Conservation (phyloP, 2,888 invertebrate species). For the Priocnemis perturbator region DNA sequence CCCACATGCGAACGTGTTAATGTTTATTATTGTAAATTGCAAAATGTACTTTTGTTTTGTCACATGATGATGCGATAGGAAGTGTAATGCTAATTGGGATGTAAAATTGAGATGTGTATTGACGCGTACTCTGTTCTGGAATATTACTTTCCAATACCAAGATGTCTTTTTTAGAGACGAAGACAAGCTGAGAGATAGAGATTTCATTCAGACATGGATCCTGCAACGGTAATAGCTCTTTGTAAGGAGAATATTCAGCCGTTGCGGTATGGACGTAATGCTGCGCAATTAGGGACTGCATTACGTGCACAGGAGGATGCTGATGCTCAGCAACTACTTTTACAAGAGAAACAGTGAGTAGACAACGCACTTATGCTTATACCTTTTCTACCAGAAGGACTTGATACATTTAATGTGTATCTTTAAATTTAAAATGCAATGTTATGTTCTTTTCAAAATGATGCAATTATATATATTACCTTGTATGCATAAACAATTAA, state of each 20-base stretch:
- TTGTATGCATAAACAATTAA: no score
- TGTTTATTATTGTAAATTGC: no score
- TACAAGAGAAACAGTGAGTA: slow-evolving; percentile 83
- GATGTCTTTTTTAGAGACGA: slow-evolving; percentile 22
- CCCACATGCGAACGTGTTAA: no score
- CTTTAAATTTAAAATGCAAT: no score
- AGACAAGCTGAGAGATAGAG: slow-evolving; percentile 18
- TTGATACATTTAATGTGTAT: background rate
- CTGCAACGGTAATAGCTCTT: slow-evolving; percentile 73
- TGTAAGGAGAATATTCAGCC: slow-evolving; percentile 97
- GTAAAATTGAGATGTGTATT: background rate
- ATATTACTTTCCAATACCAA: background rate
- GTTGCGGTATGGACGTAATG: slow-evolving; percentile 90
- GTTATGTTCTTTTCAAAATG: no score
- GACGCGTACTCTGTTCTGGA: slow-evolving; percentile 9
- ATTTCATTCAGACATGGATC: slow-evolving; percentile 65
- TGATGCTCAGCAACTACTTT: slow-evolving; percentile 82
- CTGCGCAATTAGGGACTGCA: slow-evolving; percentile 86
- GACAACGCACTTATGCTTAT: background rate
- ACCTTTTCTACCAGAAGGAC: background rate
- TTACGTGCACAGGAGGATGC: slow-evolving; percentile 85
- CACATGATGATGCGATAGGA: no score
- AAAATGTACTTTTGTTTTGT: no score
- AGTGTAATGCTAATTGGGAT: background rate
- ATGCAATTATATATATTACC: no score